Percentiles rank a stretch among this genome's conserved stretches.
These are phyloP conservation scores for Zoanthus gigantus DNA, from an alignment of 92 coral and sea anemone genomes.

Conservation along the genomic window DNA sequence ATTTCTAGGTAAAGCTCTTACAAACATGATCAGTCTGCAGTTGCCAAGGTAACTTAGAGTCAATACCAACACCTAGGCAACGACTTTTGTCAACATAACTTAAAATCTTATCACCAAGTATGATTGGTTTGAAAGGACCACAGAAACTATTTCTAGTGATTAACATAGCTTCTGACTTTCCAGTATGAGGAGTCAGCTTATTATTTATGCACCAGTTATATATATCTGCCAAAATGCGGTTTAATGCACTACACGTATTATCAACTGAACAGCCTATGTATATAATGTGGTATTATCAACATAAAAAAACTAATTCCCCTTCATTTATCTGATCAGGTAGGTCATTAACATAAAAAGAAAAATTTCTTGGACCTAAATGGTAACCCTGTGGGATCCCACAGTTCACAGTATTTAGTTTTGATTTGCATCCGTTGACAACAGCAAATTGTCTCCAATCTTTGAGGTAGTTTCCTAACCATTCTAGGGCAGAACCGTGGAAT, in stretches of 20 bases:
- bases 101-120: conserved; percentile 45
- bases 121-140: conserved; percentile 49
- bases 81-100: conserved; percentile 34
- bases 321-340: conserved; percentile 54
- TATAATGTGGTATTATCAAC: conserved; percentile 56
- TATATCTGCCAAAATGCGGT: conserved; percentile 40
- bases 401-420: conserved; percentile 43
- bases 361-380: conserved; percentile 63
- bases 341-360: conserved; percentile 55
- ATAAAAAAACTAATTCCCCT: conserved; percentile 54
- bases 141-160: conserved; percentile 36
- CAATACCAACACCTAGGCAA: conserved; percentile 50
- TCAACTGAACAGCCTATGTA: conserved; percentile 52
- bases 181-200: too few species aligned
- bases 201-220: conserved; percentile 9
- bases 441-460: conserved; percentile 49
- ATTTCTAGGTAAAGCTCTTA: conserved; percentile 52
- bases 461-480: conserved; percentile 51
- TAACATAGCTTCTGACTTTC: conserved; percentile 1
- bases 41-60: conserved; percentile 57
- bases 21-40: conserved; percentile 44
- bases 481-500: conserved; percentile 30
- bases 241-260: conserved; percentile 53
- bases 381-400: conserved; percentile 65
- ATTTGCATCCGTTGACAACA: conserved; percentile 38